Evolutionary conservation across 92 coral and sea anemone species (phyloP), one percentile per base, ranked within the genome.

Genomic region (Diadumene lineata): DNA sequence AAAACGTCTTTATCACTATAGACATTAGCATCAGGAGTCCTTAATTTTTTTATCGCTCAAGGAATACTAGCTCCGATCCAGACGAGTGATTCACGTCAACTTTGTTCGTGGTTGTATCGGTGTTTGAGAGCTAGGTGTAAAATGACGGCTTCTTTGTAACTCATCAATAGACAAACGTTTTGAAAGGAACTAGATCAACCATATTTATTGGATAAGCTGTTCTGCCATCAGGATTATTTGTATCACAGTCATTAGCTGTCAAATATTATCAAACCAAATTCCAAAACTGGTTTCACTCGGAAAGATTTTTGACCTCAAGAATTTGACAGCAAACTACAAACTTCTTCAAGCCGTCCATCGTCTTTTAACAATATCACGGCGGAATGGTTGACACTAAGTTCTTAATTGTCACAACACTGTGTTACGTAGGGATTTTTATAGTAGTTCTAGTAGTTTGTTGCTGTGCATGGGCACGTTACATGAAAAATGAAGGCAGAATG

Each of bases 341-440:
- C 27, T 34, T 13, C 25, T 31, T 43, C 33, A 66, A 23, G 44
- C 43, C 66, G n/a, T n/a, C n/a, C n/a, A n/a, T 65, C 60, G 25
- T 22, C 61, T 21, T 26, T 15, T 34, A 24, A n/a, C 25, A 34
- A 62, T 7, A n/a, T n/a, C n/a, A n/a, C n/a, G n/a, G n/a, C n/a
- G n/a, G n/a, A 31, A 91, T 87, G 97, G 88, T 86, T 56, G 90
- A 81, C 73, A 78, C 97, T 0, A 87, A 85, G 74, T 91, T 91
- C 70, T 75, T 91, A 18, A 74, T 91, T 29, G 85, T 91, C 28
- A 91, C 97, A 48, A 88, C 87, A n/a, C 56, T 91, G 46, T 91
- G 97, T 55, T 91, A 91, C 33, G 92, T 89, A 29, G 90, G 89
- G 65, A 86, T 91, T 55, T 71, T 83, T 77, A 80, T 77, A 27